Base-by-base conservation (phyloP, 1,140 invertebrate genomes). In the Brachionus manjavacas region DNA sequence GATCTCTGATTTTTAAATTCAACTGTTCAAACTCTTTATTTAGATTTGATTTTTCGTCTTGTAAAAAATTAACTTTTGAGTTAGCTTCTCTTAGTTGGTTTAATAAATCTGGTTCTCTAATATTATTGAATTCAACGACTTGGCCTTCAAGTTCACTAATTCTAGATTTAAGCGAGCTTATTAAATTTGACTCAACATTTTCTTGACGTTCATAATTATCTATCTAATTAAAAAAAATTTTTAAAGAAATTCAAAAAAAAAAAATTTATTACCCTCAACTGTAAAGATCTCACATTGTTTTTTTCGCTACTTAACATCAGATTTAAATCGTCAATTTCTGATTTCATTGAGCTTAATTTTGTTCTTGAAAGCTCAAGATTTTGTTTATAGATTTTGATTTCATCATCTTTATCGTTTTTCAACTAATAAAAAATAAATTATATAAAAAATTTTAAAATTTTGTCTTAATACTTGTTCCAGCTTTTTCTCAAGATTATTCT, bases 31-130 rank as follows among this genome's bases (percentile, higher is more conserved):
- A 41, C 20, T 87, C 83, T 8, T 84, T 31, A 16, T 85, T 81
- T 9, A 88, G 83, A 4, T 85, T 76, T 2, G 85, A 31, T 7
- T 87, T 74, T 41, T 87, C 87, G 9, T 86, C 80, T 60, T 88
- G 86, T n/a, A 76, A 49, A 9, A 76, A 49, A 3, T 16, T 76
- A 3, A 76, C 31, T 49, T 76, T 76, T 1, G 46, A 25, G 49
- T 52, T 49, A 49, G 43, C 72, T 25, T 76, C 72, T 35, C 43
- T 23, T 49, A 76, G 9, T 28, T 76, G 41, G 46, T 76, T 76
- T 23, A 49, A 12, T 16, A 31, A 49, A 49, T 76, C 72, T 76
- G 72, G 72, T 28, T 76, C 72, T 76, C 41, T 76, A 49, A 49
- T 28, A 23, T 20, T 49, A 20, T 23, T 76, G 6, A 76, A 76